Conservation (phyloP, 2,113 vertebrate species). For the Otocyon megalotis region DNA sequence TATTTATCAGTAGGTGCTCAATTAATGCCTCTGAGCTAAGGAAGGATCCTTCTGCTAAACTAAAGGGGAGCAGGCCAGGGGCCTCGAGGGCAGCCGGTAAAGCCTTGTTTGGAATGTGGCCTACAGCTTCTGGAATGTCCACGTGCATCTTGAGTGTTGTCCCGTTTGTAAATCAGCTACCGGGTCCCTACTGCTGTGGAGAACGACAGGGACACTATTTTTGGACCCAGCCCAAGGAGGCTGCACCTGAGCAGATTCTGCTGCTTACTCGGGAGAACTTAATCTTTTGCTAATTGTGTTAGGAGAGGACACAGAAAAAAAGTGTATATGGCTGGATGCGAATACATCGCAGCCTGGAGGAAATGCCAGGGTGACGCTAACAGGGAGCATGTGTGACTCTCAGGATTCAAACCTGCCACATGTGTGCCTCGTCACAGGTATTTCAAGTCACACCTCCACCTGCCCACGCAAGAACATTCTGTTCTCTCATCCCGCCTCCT, state of each 20-base stretch:
- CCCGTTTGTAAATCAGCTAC: constrained; percentile 27
- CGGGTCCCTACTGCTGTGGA: not conserved
- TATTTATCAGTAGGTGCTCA: not conserved
- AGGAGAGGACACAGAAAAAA: not conserved
- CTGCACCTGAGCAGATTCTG: not conserved
- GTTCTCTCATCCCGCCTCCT: not conserved
- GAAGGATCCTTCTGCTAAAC: not conserved
- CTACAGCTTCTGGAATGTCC: not conserved
- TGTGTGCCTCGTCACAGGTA: not conserved
- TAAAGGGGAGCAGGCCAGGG: not conserved
- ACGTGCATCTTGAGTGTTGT: not conserved
- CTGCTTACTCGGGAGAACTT: not conserved
- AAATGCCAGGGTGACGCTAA: constrained; percentile 25
- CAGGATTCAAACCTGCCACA: not conserved
- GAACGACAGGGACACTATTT: not conserved
- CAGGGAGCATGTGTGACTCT: not conserved
- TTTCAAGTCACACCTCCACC: not conserved
- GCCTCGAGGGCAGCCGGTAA: not conserved
- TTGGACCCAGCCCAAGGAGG: not conserved
- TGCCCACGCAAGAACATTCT: not conserved
- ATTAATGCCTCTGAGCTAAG: not conserved
- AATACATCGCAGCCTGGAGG: not conserved
- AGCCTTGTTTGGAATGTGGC: not conserved
- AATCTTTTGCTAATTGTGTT: constrained; percentile 1
- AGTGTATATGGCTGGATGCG: not conserved